A percentile compares a stretch with the other conserved stretches of the same genome.
These are phyloP conservation scores for Harpalus rubripes DNA, from an alignment of 2,888 invertebrate species.

Conservation along the genomic window DNA sequence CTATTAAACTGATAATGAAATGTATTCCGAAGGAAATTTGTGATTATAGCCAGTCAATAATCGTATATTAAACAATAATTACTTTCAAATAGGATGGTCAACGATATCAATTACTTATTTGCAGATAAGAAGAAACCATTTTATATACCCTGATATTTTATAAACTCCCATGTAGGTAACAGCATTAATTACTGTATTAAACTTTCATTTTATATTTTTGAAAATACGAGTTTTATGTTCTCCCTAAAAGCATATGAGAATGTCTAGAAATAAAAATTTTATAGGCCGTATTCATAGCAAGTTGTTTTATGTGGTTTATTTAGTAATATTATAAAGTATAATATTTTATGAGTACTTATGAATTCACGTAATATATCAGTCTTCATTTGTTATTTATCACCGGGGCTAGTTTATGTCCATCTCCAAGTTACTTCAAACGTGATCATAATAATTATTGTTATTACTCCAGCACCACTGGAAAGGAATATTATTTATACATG, in stretches of 20 bases:
- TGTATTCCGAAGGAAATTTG: slow-evolving; percentile 29
- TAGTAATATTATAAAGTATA: slow-evolving; percentile 53
- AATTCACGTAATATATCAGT: slow-evolving; percentile 59
- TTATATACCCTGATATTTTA: slow-evolving; percentile 16
- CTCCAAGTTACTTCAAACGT: background rate
- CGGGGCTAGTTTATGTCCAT: slow-evolving; percentile 14
- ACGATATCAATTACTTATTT: slow-evolving; percentile 32
- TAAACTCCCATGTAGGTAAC: slow-evolving; percentile 21
- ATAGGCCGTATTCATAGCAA: slow-evolving; percentile 29
- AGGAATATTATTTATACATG: slow-evolving; percentile 2
- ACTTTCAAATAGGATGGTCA: slow-evolving; percentile 15
- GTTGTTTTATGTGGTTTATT: slow-evolving; percentile 50
- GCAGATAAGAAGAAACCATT: slow-evolving; percentile 24
- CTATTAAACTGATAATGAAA: slow-evolving; percentile 39
- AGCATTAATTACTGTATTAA: slow-evolving; percentile 25
- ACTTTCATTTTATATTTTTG: slow-evolving; percentile 44
- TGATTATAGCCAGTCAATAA: slow-evolving; percentile 35
- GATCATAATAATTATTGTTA: slow-evolving; percentile 37
- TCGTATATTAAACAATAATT: slow-evolving; percentile 28
- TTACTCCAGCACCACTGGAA: slow-evolving; percentile 2
- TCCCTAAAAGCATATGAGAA: slow-evolving; percentile 40
- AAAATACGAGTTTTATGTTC: slow-evolving; percentile 44
- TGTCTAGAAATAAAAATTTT: slow-evolving; percentile 43
- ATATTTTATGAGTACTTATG: slow-evolving; percentile 59
- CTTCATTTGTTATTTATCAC: slow-evolving; percentile 60